Evolutionary conservation across 2,797 vertebrate species (phyloP), one percentile per base, ranked within the genome.

Genomic region (Gadopsis marmoratus): DNA sequence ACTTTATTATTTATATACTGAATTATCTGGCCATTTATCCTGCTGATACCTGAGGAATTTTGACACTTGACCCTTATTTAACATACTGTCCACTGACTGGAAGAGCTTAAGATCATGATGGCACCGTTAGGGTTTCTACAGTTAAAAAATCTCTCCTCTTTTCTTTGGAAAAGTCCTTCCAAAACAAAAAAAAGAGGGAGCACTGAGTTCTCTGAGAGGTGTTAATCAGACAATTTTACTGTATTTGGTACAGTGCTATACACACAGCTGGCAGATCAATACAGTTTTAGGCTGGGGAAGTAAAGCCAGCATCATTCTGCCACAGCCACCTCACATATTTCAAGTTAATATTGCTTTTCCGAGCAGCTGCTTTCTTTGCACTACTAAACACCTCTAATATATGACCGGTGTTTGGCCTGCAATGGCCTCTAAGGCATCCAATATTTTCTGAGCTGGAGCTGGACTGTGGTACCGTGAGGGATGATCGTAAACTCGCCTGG

Each of bases 361-460:
- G 17, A 53, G 62, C 53, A 54, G 65, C 51, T 53, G 74, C 66
- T 73, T 66, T 79, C 56, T 65, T 75, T 70, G 62, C 61, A 35
- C 33, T n/a, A 7, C 21, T 67, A 79, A 76, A 77, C 68, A 62
- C 68, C 71, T 87, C 29, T 64, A 74, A 84, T 90, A 88, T 83
- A 83, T 68, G 68, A 76, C 68, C 53, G 47, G 61, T 55, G 65
- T 82, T 87, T 86, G 68, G 86, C 70, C 76, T 63, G 39, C 56
- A 11, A 54, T 51, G 45, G 61, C 66, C 82, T 88, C 71, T 0
- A 21, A 75, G 71, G 75, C 66, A 88, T 69, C 64, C 63, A 79
- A 58, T 88, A 85, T 85, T 83, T 83, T 81, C 77, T 73, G 33
- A 88, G 86, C 72, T 79, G 55, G 43, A 53, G 71, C 33, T 33